phyloP scores from a whole-genome alignment of 2,888 invertebrate genomes.

The Rosalia funebris region DNA sequence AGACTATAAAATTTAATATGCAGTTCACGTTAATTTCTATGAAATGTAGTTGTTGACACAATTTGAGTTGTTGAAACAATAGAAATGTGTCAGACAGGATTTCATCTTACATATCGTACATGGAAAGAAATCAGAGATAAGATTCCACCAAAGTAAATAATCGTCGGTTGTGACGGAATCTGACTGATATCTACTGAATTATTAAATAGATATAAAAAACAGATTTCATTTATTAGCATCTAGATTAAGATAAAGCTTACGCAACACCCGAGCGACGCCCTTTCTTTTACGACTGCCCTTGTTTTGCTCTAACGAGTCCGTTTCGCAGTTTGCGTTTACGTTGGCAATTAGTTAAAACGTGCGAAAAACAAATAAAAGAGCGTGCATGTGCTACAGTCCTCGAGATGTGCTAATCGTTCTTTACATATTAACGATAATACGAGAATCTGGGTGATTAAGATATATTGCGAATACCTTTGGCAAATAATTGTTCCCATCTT shows the following conservation, averaged over 20 bases:
- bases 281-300: not conserved
- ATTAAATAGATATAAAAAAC: not conserved
- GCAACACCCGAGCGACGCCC: not conserved
- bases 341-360: conserved; percentile 3
- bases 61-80: too few species aligned
- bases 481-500: too few species aligned
- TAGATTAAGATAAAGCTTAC: not conserved
- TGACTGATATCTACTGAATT: not conserved
- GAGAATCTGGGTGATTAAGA: not conserved
- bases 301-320: not conserved
- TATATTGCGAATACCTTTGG: not conserved
- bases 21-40: too few species aligned
- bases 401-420: conserved; percentile 3
- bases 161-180: conserved; percentile 2
- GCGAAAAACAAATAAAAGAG: conserved; percentile 12
- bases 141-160: not conserved
- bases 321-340: not conserved
- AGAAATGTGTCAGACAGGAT: not conserved
- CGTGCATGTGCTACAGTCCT: conserved; percentile 8
- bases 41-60: too few species aligned
- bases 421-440: conserved; percentile 2
- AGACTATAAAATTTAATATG: too few species aligned
- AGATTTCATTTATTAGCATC: not conserved
- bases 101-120: not conserved
- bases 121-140: not conserved